These are phyloP conservation scores for Mesitornis unicolor DNA, from an alignment of 2,113 vertebrate species.

Conservation along the genomic window DNA sequence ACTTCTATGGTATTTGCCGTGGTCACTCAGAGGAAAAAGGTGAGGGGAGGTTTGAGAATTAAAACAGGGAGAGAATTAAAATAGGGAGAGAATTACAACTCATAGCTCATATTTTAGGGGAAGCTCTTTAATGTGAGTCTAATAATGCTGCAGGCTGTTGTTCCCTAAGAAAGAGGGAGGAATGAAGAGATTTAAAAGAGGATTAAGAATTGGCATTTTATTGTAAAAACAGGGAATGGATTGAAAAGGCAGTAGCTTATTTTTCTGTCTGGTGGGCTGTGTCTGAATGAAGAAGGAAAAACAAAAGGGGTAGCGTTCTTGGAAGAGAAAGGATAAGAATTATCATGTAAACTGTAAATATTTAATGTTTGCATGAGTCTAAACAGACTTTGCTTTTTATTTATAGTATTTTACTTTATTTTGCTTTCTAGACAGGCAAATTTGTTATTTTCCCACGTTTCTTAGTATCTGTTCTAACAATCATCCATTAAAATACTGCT, in stretches of 20 bases:
- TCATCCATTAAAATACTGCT: background rate
- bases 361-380: background rate
- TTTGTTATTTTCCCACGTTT: background rate
- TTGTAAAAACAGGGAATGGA: background rate
- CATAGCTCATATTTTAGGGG: background rate
- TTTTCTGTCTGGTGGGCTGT: background rate
- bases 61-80: background rate
- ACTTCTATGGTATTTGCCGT: background rate
- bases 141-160: background rate
- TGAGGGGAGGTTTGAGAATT: background rate
- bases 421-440: background rate
- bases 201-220: background rate
- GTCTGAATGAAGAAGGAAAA: background rate
- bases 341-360: background rate
- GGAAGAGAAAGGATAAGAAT: background rate
- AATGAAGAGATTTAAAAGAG: background rate
- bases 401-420: background rate
- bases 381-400: background rate
- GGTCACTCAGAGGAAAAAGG: background rate
- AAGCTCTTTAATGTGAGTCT: background rate
- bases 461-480: background rate
- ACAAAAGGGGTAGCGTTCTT: background rate
- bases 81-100: background rate
- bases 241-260: background rate
- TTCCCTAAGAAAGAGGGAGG: background rate